These are phyloP conservation scores for Pseudomyrmex pallidus DNA, from an alignment of 1,140 invertebrate genomes.

Conservation along the genomic window DNA sequence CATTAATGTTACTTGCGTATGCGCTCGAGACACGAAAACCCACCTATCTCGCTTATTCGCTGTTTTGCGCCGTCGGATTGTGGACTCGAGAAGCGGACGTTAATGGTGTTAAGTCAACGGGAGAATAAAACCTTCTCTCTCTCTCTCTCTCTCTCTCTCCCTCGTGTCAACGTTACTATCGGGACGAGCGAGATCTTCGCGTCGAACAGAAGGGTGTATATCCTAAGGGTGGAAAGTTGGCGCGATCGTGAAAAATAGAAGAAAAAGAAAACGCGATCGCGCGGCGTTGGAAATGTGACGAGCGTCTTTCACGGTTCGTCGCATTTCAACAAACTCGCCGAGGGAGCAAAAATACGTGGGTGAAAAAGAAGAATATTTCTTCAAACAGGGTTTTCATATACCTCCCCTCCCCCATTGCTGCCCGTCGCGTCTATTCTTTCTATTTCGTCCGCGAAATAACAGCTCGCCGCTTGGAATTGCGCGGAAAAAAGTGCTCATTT, in stretches of 20 bases:
- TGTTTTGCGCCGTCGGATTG: slow-evolving; percentile 8
- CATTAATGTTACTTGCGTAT: slow-evolving; percentile 2
- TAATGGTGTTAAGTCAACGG: slow-evolving; percentile 12
- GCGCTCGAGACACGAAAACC: neutral
- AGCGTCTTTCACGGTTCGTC: slow-evolving; percentile 71
- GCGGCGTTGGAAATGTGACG: slow-evolving; percentile 59
- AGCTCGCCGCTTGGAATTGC: slow-evolving; percentile 63
- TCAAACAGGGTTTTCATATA: slow-evolving; percentile 60
- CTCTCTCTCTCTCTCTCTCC: too few relatives aligned
- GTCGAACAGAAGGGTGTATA: neutral
- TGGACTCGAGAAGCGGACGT: neutral
- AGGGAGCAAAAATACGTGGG: slow-evolving; percentile 37
- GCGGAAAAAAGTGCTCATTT: slow-evolving; percentile 74
- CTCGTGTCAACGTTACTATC: neutral
- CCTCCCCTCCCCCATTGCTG: slow-evolving; percentile 15
- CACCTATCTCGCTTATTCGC: neutral
- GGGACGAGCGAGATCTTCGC: neutral
- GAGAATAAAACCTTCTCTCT: slow-evolving; percentile 21
- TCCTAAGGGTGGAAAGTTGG: neutral
- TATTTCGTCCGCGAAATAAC: slow-evolving; percentile 65
- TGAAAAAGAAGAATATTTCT: slow-evolving; percentile 66
- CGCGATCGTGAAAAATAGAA: slow-evolving; percentile 22
- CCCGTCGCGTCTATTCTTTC: slow-evolving; percentile 56
- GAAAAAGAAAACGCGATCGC: slow-evolving; percentile 54
- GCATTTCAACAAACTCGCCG: slow-evolving; percentile 67